Evolutionary conservation across 1,140 invertebrate species (phyloP).

Genomic region (Rhagoletis zephyria): DNA sequence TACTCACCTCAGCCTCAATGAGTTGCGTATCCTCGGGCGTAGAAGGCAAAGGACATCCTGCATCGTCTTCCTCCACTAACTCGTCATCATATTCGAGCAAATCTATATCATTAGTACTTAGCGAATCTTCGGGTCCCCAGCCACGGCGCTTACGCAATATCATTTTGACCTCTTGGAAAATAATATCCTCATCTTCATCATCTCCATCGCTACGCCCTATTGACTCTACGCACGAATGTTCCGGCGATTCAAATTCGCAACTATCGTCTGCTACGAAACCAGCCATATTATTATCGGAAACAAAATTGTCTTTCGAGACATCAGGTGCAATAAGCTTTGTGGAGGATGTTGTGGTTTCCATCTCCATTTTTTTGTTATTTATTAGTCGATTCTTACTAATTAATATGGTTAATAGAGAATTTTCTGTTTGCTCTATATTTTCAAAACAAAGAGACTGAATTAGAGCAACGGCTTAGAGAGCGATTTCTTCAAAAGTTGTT

Average conservation of each 20-base stretch:
- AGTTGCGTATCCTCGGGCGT: conserved; percentile 89
- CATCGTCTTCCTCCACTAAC: conserved; percentile 83
- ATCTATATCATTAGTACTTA: conserved; percentile 65
- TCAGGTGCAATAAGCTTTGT: conserved; percentile 18
- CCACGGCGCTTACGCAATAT: conserved; percentile 69
- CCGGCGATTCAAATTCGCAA: conserved; percentile 60
- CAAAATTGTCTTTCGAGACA: background rate
- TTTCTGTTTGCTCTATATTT: background rate
- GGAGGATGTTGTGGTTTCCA: background rate
- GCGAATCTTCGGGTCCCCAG: conserved; percentile 67
- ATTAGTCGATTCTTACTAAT: background rate
- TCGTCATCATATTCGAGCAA: conserved; percentile 67
- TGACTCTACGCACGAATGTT: conserved; percentile 60
- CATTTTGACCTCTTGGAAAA: conserved; percentile 70
- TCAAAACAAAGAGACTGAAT: background rate
- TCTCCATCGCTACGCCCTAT: conserved; percentile 61
- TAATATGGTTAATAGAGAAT: background rate
- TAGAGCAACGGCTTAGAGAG: background rate
- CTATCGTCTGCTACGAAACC: background rate
- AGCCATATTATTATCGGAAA: background rate
- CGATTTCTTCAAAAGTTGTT: background rate
- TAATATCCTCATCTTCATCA: conserved; percentile 62
- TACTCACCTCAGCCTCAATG: conserved; percentile 81
- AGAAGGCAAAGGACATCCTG: conserved; percentile 86
- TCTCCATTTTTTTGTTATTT: background rate